Base-by-base conservation (phyloP, 2,888 invertebrate species). In the Arenicola marina region DNA sequence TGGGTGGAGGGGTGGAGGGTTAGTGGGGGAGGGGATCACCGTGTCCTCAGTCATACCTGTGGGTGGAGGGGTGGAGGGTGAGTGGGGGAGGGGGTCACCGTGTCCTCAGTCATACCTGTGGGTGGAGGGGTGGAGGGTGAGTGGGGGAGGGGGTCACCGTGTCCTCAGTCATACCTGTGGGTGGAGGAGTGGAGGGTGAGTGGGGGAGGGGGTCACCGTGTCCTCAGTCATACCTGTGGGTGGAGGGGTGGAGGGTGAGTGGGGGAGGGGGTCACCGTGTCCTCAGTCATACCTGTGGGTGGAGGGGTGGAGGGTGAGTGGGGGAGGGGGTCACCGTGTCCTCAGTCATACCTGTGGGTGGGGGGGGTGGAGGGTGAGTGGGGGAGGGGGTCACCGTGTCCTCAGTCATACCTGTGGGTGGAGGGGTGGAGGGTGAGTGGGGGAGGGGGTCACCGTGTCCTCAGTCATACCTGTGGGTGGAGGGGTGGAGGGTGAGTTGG, bases 311-410 rank as follows among this genome's bases (percentile, higher is more conserved):
- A n/a, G n/a, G n/a, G n/a, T n/a, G n/a, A n/a, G n/a, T n/a, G n/a
- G n/a, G n/a, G n/a, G n/a, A n/a, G n/a, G n/a, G 88, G 75, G 94
- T 93, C 73, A 90, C 89, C 46, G 89, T 88, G 72, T 95, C 94
- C 0, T 87, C 80, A 46, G 88, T 86, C 31, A 91, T 85, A 70
- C 87, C 88, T 87, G 60, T 43, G 7, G 24, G 26, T 65, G 38
- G 45, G 53, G 46, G n/a, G 26, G 15, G 26, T n/a, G n/a, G n/a
- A n/a, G n/a, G n/a, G n/a, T n/a, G n/a, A n/a, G n/a, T n/a, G n/a
- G n/a, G n/a, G n/a, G n/a, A n/a, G n/a, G n/a, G 88, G 75, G 94
- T 93, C 73, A 90, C 89, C 46, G 89, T 88, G 72, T 95, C 94
- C 0, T 87, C 80, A 46, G 88, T 86, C 31, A 91, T 85, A 70